Evolutionary conservation across 2,797 vertebrate species (phyloP), one percentile per base, ranked within the genome.

Genomic region (Galaxias olidus): DNA sequence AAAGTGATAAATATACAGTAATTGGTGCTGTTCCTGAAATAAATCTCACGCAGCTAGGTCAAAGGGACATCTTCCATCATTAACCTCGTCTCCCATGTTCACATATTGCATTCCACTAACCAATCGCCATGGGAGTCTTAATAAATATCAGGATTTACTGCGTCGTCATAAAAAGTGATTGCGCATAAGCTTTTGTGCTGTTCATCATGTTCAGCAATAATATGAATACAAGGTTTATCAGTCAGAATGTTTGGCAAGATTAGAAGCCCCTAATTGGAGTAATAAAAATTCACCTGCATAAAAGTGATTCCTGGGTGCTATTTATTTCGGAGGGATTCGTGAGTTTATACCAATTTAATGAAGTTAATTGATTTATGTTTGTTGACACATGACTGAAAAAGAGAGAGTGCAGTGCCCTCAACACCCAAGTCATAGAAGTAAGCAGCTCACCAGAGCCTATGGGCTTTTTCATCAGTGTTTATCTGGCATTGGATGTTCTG

Each of bases 391-490:
- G 30, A 30, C 30, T 30, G 30, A 30, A 30, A 6, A 6, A 30
- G 3, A 30, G 30, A 30, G 2, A 30, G 6, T 30, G 2, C 30
- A 30, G 30, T 30, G 30, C 30, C 2, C 30, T 30, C 30, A 30
- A 6, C 30, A 30, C 30, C 30, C 30, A 30, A 30, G 3, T 30
- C 30, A 30, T 30, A 30, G 30, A 30, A 30, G 30, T 30, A 30
- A 30, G 6, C 11, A 11, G 75, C 83, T 88, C 85, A 94, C 93
- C 93, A 94, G 60, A 84, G 71, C 73, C 93, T 84, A 61, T 14
- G 76, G 44, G 88, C 90, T 57, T 0, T 69, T 30, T 78, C 17
- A 1, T 18, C 65, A 0, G 68, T 17, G 4, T 83, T 71, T 0
- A 53, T 77, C 11, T 66, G 49, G 61, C 93, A 94, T 17, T 10